Percentiles rank a stretch among this genome's conserved stretches.
phyloP scores from a whole-genome alignment of 2,888 invertebrate genomes.

The Phaedon cochleariae region DNA sequence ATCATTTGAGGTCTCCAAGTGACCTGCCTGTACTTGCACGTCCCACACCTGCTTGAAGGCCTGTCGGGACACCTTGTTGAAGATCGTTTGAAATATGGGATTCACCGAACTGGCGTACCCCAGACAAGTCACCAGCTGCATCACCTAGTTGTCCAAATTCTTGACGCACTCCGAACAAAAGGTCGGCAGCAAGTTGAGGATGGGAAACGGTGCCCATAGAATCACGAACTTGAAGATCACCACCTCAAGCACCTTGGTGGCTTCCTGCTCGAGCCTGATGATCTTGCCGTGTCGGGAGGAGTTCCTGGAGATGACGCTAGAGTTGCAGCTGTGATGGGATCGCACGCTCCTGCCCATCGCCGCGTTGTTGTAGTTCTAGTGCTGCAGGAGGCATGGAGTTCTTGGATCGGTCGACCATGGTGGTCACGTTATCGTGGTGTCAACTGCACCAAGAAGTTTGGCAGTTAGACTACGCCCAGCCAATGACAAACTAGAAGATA shows the following conservation, averaged over 20 bases:
- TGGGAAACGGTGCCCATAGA: slow-evolving; percentile 96
- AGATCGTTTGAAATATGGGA: slow-evolving; percentile 95
- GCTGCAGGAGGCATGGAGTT: slow-evolving; percentile 66
- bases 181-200: slow-evolving; percentile 85
- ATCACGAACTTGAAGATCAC: slow-evolving; percentile 95
- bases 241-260: slow-evolving; percentile 93
- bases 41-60: slow-evolving; percentile 87
- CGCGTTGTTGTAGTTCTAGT: slow-evolving; percentile 52
- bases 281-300: slow-evolving; percentile 85
- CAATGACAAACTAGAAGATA: no score
- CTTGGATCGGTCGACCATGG: slow-evolving; percentile 56
- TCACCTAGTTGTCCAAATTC: slow-evolving; percentile 78
- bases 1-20: slow-evolving; percentile 68
- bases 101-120: slow-evolving; percentile 96
- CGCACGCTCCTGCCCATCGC: slow-evolving; percentile 62
- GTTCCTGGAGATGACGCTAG: slow-evolving; percentile 82
- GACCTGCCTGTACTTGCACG: slow-evolving; percentile 69
- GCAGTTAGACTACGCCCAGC: no score
- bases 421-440: slow-evolving; percentile 59
- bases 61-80: slow-evolving; percentile 92
- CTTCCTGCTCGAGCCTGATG: slow-evolving; percentile 91
- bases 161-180: slow-evolving; percentile 84
- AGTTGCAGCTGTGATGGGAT: slow-evolving; percentile 80
- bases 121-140: slow-evolving; percentile 90
- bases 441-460: no score